Base-by-base conservation (phyloP, 2,888 invertebrate genomes). In the Drosophila siamana region DNA sequence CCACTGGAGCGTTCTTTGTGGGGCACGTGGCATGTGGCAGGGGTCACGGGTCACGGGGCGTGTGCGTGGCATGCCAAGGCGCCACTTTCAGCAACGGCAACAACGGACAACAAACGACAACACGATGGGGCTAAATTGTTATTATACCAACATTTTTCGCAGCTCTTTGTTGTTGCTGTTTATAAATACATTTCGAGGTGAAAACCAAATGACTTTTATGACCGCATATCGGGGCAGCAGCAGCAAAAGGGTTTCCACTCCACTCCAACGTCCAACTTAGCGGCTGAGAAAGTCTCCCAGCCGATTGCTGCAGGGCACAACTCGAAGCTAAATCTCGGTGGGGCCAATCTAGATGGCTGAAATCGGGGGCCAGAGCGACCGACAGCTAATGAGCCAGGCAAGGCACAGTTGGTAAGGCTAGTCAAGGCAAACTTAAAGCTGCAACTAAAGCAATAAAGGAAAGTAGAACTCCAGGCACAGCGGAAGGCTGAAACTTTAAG, bases 181-280 rank as follows among this genome's bases (percentile, higher is more conserved):
- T 73, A 66, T 70, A 81, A 78, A 81, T 70, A 74, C 68, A 80
- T 78, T 80, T 69, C 50, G 67, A 82, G 68, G 79, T 75, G 82
- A 68, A 69, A 81, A 67, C 57, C 64, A 81, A 81, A 79, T 82
- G 82, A 69, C 81, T 79, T 79, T 81, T 66, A 74, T 65, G 63
- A 61, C 67, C 76, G 65, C 78, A 69, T 54, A 74, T 52, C 64
- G 73, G 13, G 73, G 55, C 19, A 19, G 19, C 19, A 19, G 19
- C 19, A 3, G 19, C 8, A 64, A 52, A 47, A 40, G 41, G 48
- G 54, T 74, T 56, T 7, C 33, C 44, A n/a, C n/a, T n/a, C n/a
- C n/a, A n/a, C n/a, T n/a, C n/a, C n/a, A n/a, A n/a, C n/a, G n/a
- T n/a, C n/a, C n/a, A n/a, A n/a, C n/a, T n/a, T n/a, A n/a, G n/a